phyloP scores from a whole-genome alignment of 2,113 vertebrate species.

The Pitta sordida region DNA sequence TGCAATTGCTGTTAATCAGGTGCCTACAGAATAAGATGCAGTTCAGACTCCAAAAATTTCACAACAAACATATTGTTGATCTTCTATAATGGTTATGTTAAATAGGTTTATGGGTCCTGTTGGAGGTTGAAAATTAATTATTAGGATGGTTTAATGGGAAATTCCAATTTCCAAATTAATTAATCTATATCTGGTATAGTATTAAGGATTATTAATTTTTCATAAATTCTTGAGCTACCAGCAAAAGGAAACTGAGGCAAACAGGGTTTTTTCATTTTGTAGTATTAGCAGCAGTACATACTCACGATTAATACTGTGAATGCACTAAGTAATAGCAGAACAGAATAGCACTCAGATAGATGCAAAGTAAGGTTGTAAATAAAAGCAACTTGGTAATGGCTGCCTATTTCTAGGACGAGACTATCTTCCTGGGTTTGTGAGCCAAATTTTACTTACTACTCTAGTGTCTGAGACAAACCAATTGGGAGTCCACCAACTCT shows the following conservation, averaged over 20 bases:
- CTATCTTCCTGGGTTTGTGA: background rate
- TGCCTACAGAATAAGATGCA: background rate
- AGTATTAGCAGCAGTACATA: background rate
- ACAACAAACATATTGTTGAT: background rate
- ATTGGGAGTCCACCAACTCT: background rate
- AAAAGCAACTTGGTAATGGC: background rate
- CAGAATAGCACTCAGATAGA: background rate
- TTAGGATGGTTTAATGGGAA: background rate
- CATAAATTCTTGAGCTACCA: background rate
- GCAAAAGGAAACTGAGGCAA: background rate
- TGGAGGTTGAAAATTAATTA: background rate
- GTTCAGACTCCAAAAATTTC: background rate
- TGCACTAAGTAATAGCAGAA: background rate
- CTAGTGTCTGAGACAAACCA: background rate
- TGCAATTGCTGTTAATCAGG: background rate
- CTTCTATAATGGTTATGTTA: background rate
- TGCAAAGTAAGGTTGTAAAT: background rate
- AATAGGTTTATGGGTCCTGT: background rate
- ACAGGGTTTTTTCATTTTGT: background rate
- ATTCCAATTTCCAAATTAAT: background rate
- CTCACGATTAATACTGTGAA: background rate
- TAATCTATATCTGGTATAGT: background rate
- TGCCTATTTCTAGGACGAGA: background rate
- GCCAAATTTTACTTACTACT: background rate
- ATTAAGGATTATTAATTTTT: background rate